Conservation (phyloP, 1,140 invertebrate species). For the Cryptotermes secundus region DNA sequence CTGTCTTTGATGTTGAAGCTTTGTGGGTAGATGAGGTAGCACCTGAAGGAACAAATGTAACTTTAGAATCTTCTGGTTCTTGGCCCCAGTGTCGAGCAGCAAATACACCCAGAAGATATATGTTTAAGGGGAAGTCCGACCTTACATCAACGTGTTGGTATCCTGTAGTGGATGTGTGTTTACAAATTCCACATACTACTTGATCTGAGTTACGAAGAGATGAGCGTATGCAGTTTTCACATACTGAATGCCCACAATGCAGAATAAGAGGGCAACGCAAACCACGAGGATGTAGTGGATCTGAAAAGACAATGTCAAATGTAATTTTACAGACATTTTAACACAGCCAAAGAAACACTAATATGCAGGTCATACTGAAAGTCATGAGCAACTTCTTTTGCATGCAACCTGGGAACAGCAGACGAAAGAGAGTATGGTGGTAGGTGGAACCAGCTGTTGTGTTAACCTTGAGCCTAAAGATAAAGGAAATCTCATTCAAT, state of each 20-base stretch:
- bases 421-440: no score
- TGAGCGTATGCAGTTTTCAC: conserved; percentile 42
- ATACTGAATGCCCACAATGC: conserved; percentile 49
- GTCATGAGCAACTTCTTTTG: no score
- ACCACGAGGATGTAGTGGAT: conserved; percentile 33
- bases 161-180: not conserved
- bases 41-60: conserved; percentile 15
- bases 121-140: conserved; percentile 41
- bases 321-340: no score
- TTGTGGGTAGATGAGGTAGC: conserved; percentile 25
- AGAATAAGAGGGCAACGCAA: conserved; percentile 44
- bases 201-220: not conserved
- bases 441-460: no score
- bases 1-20: not conserved
- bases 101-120: conserved; percentile 43
- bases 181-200: conserved; percentile 23
- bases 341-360: not conserved
- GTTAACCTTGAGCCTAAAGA: no score
- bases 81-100: conserved; percentile 34
- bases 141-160: conserved; percentile 37
- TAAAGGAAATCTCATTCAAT: no score
- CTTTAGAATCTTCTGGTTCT: conserved; percentile 24
- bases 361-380: conserved; percentile 3
- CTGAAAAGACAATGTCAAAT: conserved; percentile 37
- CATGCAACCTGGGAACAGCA: no score